phyloP scores from a whole-genome alignment of 2,113 vertebrate genomes.

The Prionailurus viverrinus region DNA sequence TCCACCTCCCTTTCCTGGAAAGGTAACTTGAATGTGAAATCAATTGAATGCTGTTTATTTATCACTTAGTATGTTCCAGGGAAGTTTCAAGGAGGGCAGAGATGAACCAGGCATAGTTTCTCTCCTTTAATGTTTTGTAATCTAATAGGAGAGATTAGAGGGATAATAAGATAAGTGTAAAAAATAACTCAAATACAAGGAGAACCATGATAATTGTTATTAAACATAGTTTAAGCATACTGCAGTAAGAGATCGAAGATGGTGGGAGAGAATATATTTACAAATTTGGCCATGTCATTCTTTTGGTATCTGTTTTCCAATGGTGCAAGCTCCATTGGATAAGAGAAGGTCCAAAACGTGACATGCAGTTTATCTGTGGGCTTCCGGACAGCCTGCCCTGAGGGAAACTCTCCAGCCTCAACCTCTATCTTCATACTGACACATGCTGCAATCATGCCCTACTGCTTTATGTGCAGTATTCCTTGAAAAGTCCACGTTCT shows the following conservation, averaged over 20 bases:
- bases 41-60: neutral
- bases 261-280: neutral
- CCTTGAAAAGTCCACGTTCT: neutral
- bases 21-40: no score
- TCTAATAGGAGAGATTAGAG: neutral
- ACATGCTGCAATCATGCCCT: fast-evolving
- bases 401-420: fast-evolving
- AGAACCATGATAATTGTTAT: neutral
- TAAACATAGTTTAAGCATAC: slow-evolving; percentile 16
- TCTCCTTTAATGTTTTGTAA: neutral
- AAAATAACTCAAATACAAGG: neutral
- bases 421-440: neutral
- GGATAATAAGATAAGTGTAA: neutral
- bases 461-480: fast-evolving
- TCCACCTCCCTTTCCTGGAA: neutral
- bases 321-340: fast-evolving
- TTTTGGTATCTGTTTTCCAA: neutral
- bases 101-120: neutral
- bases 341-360: neutral
- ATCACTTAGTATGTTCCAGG: neutral
- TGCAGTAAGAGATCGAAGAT: neutral
- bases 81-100: neutral
- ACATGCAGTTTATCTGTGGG: neutral
- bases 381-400: neutral
- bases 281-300: neutral